phyloP scores from a whole-genome alignment of 2,888 invertebrate genomes.

The Adineta ricciae region DNA sequence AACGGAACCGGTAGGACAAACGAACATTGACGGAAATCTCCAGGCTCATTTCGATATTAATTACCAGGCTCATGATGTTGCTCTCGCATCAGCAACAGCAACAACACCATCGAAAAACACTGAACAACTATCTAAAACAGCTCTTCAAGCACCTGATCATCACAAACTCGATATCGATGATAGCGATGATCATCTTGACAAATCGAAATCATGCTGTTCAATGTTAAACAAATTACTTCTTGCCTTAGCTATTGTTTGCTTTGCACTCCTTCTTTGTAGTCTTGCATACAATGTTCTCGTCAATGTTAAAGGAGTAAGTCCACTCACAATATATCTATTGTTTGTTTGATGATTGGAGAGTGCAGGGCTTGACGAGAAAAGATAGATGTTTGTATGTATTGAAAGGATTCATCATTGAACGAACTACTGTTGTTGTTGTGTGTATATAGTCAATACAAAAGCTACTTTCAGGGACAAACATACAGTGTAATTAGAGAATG shows the following conservation, averaged over 20 bases:
- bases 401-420: not conserved
- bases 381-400: not conserved
- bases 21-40: not conserved
- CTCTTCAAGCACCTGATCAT: not conserved
- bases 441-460: not conserved
- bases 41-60: not conserved
- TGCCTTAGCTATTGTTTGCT: not conserved
- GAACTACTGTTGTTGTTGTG: not conserved
- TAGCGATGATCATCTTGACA: not conserved
- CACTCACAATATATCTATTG: not conserved
- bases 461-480: constrained; percentile 5
- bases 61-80: not conserved
- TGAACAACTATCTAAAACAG: not conserved
- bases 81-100: not conserved
- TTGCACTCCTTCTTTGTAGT: not conserved
- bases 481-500: not conserved
- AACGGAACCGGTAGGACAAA: not conserved
- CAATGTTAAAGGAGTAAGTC: not conserved
- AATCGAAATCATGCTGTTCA: not conserved
- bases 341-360: not conserved
- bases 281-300: not conserved
- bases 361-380: not conserved
- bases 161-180: not conserved
- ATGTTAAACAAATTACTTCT: not conserved
- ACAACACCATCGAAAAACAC: not conserved